phyloP scores from a whole-genome alignment of 2,113 vertebrate genomes.

The Gila orcuttii region DNA sequence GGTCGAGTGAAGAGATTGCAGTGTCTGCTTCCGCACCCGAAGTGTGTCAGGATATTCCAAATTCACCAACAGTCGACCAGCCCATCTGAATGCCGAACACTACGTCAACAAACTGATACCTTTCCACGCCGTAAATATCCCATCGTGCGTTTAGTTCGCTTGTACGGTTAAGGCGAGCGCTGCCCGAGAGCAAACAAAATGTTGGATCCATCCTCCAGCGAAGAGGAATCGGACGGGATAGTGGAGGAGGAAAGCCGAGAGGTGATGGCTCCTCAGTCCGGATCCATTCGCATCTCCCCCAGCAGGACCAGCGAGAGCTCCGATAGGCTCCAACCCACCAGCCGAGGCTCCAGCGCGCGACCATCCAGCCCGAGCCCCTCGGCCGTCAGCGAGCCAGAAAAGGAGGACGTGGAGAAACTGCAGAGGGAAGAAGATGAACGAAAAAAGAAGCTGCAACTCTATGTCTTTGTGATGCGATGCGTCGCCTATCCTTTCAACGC shows the following conservation, averaged over 20 bases:
- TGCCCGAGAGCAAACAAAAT: constrained; percentile 68
- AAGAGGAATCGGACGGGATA: constrained; percentile 94
- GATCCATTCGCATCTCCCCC: constrained; percentile 84
- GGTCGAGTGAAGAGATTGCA: constrained; percentile 81
- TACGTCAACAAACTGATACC: background rate
- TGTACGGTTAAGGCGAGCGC: background rate
- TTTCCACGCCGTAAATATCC: constrained; percentile 27
- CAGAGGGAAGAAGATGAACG: constrained; percentile 95
- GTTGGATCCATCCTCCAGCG: constrained; percentile 96
- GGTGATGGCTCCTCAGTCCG: constrained; percentile 83
- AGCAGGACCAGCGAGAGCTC: constrained; percentile 88
- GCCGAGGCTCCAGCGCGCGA: constrained; percentile 78
- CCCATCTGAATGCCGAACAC: constrained; percentile 26
- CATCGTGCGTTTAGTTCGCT: constrained; percentile 38
- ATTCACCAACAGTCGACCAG: constrained; percentile 2
- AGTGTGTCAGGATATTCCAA: constrained; percentile 14
- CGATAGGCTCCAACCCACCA: constrained; percentile 82
- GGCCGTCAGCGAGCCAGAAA: constrained; percentile 93
- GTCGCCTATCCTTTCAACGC: constrained; percentile 97
- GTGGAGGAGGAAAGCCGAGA: constrained; percentile 92
- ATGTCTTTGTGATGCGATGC: constrained; percentile 98
- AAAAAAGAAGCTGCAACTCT: constrained; percentile 96
- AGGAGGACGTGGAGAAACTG: constrained; percentile 92
- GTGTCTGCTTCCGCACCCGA: constrained; percentile 64
- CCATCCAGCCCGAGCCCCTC: constrained; percentile 89